A percentile compares a stretch with the other conserved stretches of the same genome.
These are phyloP conservation scores for Chelonoidis abingdonii DNA, from an alignment of 2,113 vertebrate species.

Conservation along the genomic window DNA sequence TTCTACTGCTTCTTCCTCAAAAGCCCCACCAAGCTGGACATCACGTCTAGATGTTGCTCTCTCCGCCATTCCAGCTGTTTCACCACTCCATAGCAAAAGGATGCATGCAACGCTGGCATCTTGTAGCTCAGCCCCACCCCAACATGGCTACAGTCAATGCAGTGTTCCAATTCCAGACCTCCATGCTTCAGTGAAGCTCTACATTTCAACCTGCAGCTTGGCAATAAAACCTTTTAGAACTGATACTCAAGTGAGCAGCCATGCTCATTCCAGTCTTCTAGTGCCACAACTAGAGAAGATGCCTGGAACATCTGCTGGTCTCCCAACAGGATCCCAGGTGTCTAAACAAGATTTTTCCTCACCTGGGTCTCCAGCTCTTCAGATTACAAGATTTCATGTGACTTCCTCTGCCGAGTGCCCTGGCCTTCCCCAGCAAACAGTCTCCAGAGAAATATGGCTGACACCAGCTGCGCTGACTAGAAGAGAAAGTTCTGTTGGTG, in stretches of 20 bases:
- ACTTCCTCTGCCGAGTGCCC: conserved; percentile 54
- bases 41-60: conserved; percentile 67
- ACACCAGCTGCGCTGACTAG: conserved; percentile 54
- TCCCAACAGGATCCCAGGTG: conserved; percentile 34
- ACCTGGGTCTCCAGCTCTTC: conserved; percentile 58
- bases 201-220: conserved; percentile 78
- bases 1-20: conserved; percentile 37
- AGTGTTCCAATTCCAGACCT: conserved; percentile 42
- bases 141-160: conserved; percentile 29
- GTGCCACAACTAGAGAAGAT: conserved; percentile 52
- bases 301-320: not conserved
- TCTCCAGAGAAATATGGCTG: conserved; percentile 65
- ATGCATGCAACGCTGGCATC: conserved; percentile 26
- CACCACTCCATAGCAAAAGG: conserved; percentile 44
- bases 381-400: conserved; percentile 74
- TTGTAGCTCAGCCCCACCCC: not conserved
- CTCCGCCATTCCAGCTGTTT: conserved; percentile 57
- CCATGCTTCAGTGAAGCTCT: conserved; percentile 69
- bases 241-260: conserved; percentile 10
- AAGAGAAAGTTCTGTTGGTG: conserved; percentile 36
- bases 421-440: conserved; percentile 44
- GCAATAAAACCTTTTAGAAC: conserved; percentile 55
- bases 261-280: conserved; percentile 44
- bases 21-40: conserved; percentile 61
- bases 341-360: conserved; percentile 54